These are phyloP conservation scores for Avahi laniger DNA, from an alignment of 2,797 vertebrate species.

Conservation along the genomic window DNA sequence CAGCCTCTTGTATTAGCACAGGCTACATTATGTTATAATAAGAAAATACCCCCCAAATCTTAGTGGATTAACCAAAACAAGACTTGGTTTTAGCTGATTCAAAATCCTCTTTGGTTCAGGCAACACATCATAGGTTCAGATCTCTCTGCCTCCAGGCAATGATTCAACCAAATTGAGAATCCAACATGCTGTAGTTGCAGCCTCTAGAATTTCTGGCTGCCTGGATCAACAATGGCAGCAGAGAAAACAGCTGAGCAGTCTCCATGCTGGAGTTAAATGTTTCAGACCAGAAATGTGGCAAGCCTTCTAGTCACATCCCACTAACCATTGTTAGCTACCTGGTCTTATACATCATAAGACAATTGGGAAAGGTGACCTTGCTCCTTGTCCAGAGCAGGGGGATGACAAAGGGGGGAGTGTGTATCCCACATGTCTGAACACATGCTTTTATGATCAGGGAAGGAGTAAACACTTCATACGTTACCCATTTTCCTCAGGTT, in stretches of 20 bases:
- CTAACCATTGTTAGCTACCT: background rate
- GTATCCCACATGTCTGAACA: rapidly evolving
- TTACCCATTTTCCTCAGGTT: background rate
- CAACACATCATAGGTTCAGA: background rate
- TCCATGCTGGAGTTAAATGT: background rate
- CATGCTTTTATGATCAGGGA: background rate
- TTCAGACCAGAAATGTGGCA: background rate
- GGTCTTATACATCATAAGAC: background rate
- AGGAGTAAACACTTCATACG: background rate
- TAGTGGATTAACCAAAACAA: background rate
- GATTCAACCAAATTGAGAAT: background rate
- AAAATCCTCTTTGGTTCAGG: background rate
- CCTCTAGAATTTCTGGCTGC: background rate
- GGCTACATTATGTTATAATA: background rate
- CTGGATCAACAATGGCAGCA: rapidly evolving
- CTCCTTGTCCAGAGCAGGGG: background rate
- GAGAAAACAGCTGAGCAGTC: background rate
- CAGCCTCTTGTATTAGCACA: background rate
- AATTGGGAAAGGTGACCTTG: background rate
- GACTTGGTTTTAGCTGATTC: background rate
- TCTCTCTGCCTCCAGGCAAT: background rate
- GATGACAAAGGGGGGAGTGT: background rate
- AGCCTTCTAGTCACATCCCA: too few species aligned
- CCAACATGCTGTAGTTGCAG: rapidly evolving
- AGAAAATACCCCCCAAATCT: background rate